phyloP scores from a whole-genome alignment of 2,113 vertebrate species.

The Orcinus orca region DNA sequence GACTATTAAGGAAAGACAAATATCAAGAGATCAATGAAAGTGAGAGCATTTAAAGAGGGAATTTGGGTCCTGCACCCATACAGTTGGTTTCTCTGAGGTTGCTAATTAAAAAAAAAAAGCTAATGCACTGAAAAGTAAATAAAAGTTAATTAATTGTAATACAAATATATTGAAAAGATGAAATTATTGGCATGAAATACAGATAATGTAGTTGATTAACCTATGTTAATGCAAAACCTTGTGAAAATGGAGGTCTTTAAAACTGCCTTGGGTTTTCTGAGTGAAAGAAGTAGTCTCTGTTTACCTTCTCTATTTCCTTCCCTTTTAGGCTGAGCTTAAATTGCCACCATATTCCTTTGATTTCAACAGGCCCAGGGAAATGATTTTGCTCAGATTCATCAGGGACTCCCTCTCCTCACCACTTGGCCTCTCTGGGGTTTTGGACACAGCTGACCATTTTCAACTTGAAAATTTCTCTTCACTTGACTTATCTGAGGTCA shows the following conservation, averaged over 20 bases:
- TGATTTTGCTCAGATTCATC: neutral
- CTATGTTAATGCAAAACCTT: neutral
- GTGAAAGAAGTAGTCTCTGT: neutral
- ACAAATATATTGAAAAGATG: neutral
- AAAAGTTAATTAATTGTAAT: neutral
- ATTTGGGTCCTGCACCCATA: neutral
- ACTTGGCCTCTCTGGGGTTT: neutral
- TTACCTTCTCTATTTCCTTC: neutral
- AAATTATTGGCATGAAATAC: neutral
- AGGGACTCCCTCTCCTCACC: neutral
- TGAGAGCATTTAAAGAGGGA: neutral
- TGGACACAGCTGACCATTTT: neutral
- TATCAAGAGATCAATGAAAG: neutral
- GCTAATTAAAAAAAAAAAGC: neutral
- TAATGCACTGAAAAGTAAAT: neutral
- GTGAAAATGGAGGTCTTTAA: neutral
- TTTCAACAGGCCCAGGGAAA: neutral
- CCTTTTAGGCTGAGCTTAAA: neutral
- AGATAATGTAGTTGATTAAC: neutral
- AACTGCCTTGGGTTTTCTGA: neutral
- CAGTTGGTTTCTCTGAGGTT: neutral
- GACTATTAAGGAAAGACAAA: neutral
- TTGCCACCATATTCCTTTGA: neutral
- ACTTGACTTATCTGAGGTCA: neutral
- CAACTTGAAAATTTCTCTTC: neutral